Base-by-base conservation (phyloP, 2,888 invertebrate genomes). In the Drosophila colorata region DNA sequence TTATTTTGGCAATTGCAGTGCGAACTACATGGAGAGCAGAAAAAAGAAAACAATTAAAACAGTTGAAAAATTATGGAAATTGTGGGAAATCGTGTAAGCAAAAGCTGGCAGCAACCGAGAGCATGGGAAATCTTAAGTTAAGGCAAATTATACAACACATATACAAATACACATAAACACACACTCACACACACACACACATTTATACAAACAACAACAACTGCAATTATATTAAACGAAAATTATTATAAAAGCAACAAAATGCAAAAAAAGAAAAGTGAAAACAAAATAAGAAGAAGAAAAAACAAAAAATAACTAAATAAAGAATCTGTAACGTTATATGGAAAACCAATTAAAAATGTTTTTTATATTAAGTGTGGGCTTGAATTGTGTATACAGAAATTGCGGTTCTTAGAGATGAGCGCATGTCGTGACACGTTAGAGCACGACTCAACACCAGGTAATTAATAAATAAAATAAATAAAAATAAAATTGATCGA, bases 301-400 rank as follows among this genome's bases (percentile, higher is more conserved):
- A 74, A 71, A 76, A 74, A 74, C 74, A 51, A 72, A 75, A 74
- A 74, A 63, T 69, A 84, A 85, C 74, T 79, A 87, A 88, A 87
- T 89, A 89, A 88, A 88, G 85, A 90, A 90, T 90, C 90, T 90
- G 90, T 90, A 90, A 90, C 90, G 90, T 90, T 90, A 90, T 90
- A 90, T 90, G 90, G 86, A 90, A 90, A 90, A 87, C 78, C 79
- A 79, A 69, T 60, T 38, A 25, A 44, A 47, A 40, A n/a, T 28
- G 44, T 2, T 25, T 74, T 61, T 71, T 44, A 18, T 31, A 53
- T 60, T 18, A 55, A 43, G 33, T 11, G 16, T 6, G 13, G 25
- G 18, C 8, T 0, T 16, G 7, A 16, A 38, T n/a, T 9, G 18
- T 4, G 6, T 25, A 7, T 25, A 25, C 25, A 7, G 7, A 25